Evolutionary conservation across 2,888 invertebrate species (phyloP).

Genomic region (Drosophila buzzatii): DNA sequence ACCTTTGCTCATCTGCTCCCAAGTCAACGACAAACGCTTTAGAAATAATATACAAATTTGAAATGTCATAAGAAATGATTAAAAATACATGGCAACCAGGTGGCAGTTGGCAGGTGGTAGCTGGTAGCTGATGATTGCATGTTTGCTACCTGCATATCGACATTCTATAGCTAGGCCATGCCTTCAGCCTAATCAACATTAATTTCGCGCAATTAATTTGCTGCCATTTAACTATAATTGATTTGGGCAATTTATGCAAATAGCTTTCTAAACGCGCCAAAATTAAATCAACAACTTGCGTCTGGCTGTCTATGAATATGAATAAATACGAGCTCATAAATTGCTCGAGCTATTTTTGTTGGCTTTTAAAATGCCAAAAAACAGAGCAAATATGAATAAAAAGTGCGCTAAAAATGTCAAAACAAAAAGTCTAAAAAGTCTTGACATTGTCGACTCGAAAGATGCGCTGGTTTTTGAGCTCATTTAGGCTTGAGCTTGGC

Average conservation of each 20-base stretch:
- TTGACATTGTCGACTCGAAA: background rate
- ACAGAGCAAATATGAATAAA: constrained; percentile 19
- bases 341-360: constrained; percentile 33
- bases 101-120: constrained; percentile 16
- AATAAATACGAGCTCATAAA: constrained; percentile 25
- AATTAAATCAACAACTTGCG: constrained; percentile 21
- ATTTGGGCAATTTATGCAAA: constrained; percentile 28
- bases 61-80: constrained; percentile 70
- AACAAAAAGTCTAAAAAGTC: background rate
- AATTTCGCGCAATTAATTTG: constrained; percentile 18
- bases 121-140: background rate
- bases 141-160: background rate
- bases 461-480: background rate
- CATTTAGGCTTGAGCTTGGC: background rate
- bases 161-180: background rate
- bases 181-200: background rate
- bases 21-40: constrained; percentile 8
- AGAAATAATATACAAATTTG: constrained; percentile 58
- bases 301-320: constrained; percentile 20
- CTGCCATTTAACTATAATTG: constrained; percentile 29
- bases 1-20: constrained; percentile 6
- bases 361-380: constrained; percentile 49
- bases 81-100: constrained; percentile 38
- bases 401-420: constrained; percentile 8
- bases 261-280: constrained; percentile 24